Evolutionary conservation across 1,140 invertebrate genomes (phyloP), one percentile per base, ranked within the genome.

Genomic region (Papilio aristodemus): DNA sequence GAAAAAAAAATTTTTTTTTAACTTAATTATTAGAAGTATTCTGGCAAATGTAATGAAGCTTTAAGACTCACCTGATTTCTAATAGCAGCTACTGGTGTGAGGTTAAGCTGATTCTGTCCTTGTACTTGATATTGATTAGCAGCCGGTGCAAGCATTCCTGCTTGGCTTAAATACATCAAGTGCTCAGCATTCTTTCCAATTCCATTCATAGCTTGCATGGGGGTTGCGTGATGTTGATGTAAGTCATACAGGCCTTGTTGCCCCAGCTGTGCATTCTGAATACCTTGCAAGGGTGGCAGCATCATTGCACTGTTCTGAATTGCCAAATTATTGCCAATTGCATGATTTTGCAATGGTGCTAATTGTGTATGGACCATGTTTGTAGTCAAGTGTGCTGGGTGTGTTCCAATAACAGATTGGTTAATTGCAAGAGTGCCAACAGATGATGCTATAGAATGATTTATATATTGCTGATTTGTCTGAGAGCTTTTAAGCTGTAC

Each of bases 121-220:
- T 94, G 94, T 71, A 93, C 93, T 54, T 94, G 87, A 79, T 93
- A 94, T 74, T 94, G 94, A 76, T 94, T 93, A n/a, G 94, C 92
- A 19, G 93, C 93, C 77, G 93, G 93, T 77, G 93, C 93, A 74
- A 94, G 89, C 78, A 94, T 92, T 41, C 93, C 93, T 81, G 94
- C 93, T 80, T 95, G 94, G 83, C 94, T 94, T 67, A 94, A 91
- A 83, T 95, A 95, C 85, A 95, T 93, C 41, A 95, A 87, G 77
- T 95, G 94, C 81, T 95, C 93, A 71, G 93, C 88, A 75, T 91
- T 93, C 76, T 94, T 94, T 25, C 91, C 92, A 75, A 92, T 93
- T 66, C 92, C 93, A 92, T 94, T 90, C 63, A 93, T 92, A 67
- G 86, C 86, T 77, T 91, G 90, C 79, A 93, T 92, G 46, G 87